Evolutionary conservation across 2,888 invertebrate genomes (phyloP).

Genomic region (Clitarchus hookeri): DNA sequence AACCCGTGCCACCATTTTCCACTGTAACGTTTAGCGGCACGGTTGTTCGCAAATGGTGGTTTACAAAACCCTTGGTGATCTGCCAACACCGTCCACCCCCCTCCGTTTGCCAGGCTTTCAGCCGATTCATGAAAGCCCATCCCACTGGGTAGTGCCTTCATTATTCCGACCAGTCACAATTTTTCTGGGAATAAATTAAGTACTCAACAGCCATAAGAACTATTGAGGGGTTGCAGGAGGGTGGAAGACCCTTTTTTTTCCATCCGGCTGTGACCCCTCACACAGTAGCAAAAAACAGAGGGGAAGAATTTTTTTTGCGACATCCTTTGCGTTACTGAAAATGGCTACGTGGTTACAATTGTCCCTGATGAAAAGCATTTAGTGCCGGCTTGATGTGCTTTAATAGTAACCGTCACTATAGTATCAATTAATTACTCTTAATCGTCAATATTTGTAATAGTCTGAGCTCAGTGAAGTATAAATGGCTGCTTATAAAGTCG

Average conservation of each 20-base stretch:
- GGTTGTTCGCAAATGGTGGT: constrained; percentile 10
- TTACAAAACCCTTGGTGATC: background rate
- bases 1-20: background rate
- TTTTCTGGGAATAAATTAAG: constrained; percentile 10
- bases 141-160: background rate
- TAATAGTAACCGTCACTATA: too few species aligned
- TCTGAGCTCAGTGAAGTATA: too few species aligned
- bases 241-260: background rate
- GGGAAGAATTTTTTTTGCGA: background rate
- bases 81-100: background rate
- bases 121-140: background rate
- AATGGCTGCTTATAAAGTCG: too few species aligned
- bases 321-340: background rate
- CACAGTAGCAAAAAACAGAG: background rate
- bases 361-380: background rate
- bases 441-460: too few species aligned
- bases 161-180: constrained; percentile 8
- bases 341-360: background rate
- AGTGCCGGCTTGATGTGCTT: too few species aligned
- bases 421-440: too few species aligned
- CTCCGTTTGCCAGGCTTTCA: background rate
- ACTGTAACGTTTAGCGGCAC: background rate
- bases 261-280: background rate
- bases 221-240: constrained; percentile 7
- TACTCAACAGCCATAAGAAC: background rate